These are phyloP conservation scores for Parnassius glacialis DNA, from an alignment of 2,888 invertebrate species.

Conservation along the genomic window DNA sequence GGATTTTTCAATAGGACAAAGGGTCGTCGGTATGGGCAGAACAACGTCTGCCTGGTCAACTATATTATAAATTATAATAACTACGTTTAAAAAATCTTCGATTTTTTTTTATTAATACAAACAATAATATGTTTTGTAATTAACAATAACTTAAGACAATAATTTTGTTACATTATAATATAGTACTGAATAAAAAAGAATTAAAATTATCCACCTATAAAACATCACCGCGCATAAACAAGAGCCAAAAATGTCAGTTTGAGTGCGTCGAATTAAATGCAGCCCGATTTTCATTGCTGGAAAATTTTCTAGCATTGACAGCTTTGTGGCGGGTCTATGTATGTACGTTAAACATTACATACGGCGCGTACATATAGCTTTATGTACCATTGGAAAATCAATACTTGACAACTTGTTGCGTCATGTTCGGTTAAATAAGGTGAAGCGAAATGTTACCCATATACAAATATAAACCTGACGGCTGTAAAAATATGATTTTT, in stretches of 20 bases:
- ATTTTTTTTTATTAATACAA: too few species aligned
- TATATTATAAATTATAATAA: too few species aligned
- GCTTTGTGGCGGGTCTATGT: conserved; percentile 31
- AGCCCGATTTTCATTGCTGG: conserved; percentile 36
- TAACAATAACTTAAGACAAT: too few species aligned
- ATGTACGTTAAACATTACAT: conserved; percentile 30
- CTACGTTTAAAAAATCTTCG: too few species aligned
- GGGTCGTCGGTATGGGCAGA: too few species aligned
- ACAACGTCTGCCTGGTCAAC: too few species aligned
- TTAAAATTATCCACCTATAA: conserved; percentile 5
- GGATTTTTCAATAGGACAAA: too few species aligned
- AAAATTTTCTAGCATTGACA: conserved; percentile 41
- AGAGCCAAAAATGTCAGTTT: conserved; percentile 22
- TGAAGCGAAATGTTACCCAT: conserved; percentile 29
- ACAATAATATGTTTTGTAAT: too few species aligned
- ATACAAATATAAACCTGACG: background rate
- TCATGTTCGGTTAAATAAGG: conserved; percentile 38
- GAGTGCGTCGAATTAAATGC: conserved; percentile 25
- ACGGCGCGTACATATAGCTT: conserved; percentile 33
- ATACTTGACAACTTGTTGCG: conserved; percentile 46
- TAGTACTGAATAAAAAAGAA: background rate
- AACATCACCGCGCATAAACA: conserved; percentile 8
- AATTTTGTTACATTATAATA: too few species aligned
- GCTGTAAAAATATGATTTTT: too few species aligned
- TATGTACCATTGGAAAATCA: conserved; percentile 46